Conservation (phyloP, 35 echinoderm and acorn worm genomes). For the Apostichopus japonicus region DNA sequence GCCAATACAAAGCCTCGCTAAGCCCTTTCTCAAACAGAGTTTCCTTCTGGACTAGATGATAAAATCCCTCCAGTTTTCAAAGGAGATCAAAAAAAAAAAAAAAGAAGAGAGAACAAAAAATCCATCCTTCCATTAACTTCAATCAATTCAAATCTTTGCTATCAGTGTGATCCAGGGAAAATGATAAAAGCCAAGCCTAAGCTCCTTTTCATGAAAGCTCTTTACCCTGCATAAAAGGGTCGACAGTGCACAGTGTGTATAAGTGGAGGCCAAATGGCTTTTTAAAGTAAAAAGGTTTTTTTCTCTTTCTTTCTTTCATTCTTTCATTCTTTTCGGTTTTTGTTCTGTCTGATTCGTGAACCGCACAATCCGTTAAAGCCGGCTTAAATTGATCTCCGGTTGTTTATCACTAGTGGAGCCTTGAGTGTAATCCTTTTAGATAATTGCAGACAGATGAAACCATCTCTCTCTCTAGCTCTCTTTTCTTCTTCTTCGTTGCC, state of each 20-base stretch:
- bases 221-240: conserved; percentile 28
- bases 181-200: conserved; percentile 25
- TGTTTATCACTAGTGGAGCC: conserved; percentile 32
- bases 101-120: background rate
- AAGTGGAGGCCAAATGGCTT: conserved; percentile 44
- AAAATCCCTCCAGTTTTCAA: conserved; percentile 39
- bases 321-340: background rate
- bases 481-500: background rate
- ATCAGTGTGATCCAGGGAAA: conserved; percentile 25
- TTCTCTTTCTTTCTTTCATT: background rate
- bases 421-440: conserved; percentile 51
- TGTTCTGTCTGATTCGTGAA: conserved; percentile 2
- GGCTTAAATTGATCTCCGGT: conserved; percentile 50
- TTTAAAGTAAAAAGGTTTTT: conserved; percentile 36
- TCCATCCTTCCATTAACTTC: conserved; percentile 21
- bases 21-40: conserved; percentile 43
- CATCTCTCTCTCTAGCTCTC: background rate
- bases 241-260: background rate
- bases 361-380: conserved; percentile 28
- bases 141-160: conserved; percentile 18
- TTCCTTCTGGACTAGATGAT: conserved; percentile 29
- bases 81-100: background rate
- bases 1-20: conserved; percentile 28
- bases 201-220: conserved; percentile 1
- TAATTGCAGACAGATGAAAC: conserved; percentile 46